phyloP scores from a whole-genome alignment of 2,113 vertebrate species.

The Alosa alosa region DNA sequence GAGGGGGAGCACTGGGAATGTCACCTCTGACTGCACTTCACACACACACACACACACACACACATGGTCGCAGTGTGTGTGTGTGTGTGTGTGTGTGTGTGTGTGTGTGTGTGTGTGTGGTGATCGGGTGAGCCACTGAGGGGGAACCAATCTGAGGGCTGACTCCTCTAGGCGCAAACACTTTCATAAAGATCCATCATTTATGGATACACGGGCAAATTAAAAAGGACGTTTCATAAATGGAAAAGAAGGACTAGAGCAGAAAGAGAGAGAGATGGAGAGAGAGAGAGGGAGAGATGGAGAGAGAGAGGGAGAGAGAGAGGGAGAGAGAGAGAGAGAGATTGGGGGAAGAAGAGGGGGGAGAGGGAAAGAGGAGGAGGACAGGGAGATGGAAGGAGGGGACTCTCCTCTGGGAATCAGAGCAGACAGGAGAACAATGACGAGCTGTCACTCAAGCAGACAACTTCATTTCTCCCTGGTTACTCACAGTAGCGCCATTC shows the following conservation, averaged over 20 bases:
- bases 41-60: not conserved
- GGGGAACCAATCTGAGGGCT: not conserved
- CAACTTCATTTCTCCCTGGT: conserved; percentile 40
- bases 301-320: not conserved
- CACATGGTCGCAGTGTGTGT: not conserved
- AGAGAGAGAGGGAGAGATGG: too few relatives aligned
- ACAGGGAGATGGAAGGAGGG: conserved; percentile 22
- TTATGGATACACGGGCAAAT: conserved; percentile 4
- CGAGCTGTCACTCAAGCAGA: conserved; percentile 44
- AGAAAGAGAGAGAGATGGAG: not conserved
- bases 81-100: conserved; percentile 19
- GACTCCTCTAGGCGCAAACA: not conserved
- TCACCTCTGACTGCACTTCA: conserved; percentile 13
- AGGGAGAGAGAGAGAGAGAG: not conserved
- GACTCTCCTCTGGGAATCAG: conserved; percentile 40
- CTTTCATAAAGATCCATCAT: conserved; percentile 11
- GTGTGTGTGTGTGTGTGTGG: conserved; percentile 10
- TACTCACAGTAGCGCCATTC: not conserved
- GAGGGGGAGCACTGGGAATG: not conserved
- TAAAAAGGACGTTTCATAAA: conserved; percentile 1
- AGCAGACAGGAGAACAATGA: conserved; percentile 42
- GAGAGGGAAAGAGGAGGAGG: not conserved
- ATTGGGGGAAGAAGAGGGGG: not conserved
- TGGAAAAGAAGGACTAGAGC: not conserved
- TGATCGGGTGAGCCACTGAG: not conserved